Evolutionary conservation across 1,140 invertebrate genomes (phyloP).

Genomic region (Teleopsis dalmanni): DNA sequence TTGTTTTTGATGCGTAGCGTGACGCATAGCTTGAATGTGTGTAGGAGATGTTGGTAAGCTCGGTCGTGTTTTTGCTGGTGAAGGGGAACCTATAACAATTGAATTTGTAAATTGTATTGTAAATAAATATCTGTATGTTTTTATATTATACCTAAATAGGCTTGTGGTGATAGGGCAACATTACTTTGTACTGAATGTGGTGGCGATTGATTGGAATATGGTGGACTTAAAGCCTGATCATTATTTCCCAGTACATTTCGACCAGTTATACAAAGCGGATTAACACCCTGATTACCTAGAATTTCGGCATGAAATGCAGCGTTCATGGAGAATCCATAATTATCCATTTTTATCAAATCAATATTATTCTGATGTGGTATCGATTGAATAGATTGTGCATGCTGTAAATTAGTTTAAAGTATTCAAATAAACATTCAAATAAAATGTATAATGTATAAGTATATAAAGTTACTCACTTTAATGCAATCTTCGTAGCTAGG

Average conservation of each 20-base stretch:
- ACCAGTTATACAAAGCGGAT: constrained; percentile 44
- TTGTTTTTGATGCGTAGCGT: constrained; percentile 75
- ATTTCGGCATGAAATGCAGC: constrained; percentile 57
- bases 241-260: constrained; percentile 18
- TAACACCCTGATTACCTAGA: constrained; percentile 44
- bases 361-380: constrained; percentile 24
- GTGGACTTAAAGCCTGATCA: constrained; percentile 58
- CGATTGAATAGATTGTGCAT: constrained; percentile 51
- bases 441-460: too few relatives aligned
- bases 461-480: constrained; percentile 51
- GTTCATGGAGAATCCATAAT: constrained; percentile 49
- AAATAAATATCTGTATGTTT: too few relatives aligned
- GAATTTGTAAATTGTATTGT: too few relatives aligned
- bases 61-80: constrained; percentile 73
- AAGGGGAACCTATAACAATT: too few relatives aligned
- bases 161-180: constrained; percentile 69
- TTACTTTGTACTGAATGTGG: constrained; percentile 72
- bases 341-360: constrained; percentile 45
- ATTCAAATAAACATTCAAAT: too few relatives aligned
- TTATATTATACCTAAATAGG: too few relatives aligned
- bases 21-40: constrained; percentile 85
- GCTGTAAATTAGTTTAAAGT: constrained; percentile 22
- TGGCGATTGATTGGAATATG: constrained; percentile 75
- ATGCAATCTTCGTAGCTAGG: constrained; percentile 84
- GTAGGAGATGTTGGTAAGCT: constrained; percentile 87